phyloP scores from a whole-genome alignment of 2,113 vertebrate species.

The Emydura subglobosa region DNA sequence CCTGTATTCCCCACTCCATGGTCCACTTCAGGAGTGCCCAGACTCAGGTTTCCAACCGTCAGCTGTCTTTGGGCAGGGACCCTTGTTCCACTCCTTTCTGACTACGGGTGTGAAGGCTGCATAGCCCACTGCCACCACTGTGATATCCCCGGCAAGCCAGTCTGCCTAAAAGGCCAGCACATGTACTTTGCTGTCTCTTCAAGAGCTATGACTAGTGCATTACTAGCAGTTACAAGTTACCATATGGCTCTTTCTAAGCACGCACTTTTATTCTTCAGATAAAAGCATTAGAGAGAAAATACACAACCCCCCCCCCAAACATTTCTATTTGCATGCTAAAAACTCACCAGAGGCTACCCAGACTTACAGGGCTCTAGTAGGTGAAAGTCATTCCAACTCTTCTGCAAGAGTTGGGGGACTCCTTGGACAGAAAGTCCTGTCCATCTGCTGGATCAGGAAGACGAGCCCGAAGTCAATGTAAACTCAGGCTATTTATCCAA shows the following conservation, averaged over 20 bases:
- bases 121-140: background rate
- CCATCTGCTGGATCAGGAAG: no score
- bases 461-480: background rate
- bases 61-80: background rate
- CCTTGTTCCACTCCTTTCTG: background rate
- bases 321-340: background rate
- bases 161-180: background rate
- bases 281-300: background rate
- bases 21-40: background rate
- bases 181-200: background rate
- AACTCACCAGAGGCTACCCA: background rate
- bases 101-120: background rate
- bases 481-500: no score
- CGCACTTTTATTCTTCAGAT: background rate
- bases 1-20: background rate
- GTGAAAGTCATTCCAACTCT: background rate
- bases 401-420: background rate
- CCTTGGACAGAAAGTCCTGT: background rate
- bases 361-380: background rate
- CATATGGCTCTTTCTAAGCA: background rate
- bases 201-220: background rate
- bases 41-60: background rate
- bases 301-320: background rate
- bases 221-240: background rate
- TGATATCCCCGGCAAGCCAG: background rate